A percentile compares a stretch with the other conserved stretches of the same genome.
Evolutionary conservation across 2,888 invertebrate species (phyloP).

Genomic region (Antheraea yamamai): DNA sequence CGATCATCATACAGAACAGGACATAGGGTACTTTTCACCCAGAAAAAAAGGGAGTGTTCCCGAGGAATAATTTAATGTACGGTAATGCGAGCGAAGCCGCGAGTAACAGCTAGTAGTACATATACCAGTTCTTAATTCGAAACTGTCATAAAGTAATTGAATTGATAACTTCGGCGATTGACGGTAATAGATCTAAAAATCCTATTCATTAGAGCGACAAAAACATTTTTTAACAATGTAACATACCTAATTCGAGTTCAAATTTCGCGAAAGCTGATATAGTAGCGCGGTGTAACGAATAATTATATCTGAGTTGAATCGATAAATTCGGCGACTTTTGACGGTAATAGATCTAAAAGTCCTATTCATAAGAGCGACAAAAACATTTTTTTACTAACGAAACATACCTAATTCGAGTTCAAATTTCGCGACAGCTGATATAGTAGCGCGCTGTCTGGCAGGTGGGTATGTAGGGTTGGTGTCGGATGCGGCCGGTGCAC

Average conservation of each 20-base stretch:
- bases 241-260: not conserved
- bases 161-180: slow-evolving; percentile 24
- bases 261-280: slow-evolving; percentile 16
- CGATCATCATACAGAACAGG: too few species aligned
- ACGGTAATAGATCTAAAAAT: slow-evolving; percentile 4
- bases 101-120: too few species aligned
- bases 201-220: not conserved
- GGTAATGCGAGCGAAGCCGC: too few species aligned
- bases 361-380: not conserved
- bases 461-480: slow-evolving; percentile 79
- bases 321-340: slow-evolving; percentile 24
- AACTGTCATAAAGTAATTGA: too few species aligned
- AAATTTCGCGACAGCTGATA: slow-evolving; percentile 16
- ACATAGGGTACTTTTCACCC: too few species aligned
- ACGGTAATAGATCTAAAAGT: slow-evolving; percentile 3
- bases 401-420: not conserved
- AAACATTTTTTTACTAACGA: not conserved
- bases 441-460: slow-evolving; percentile 73
- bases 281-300: slow-evolving; percentile 64
- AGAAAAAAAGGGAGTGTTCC: too few species aligned
- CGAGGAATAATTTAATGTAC: too few species aligned
- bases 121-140: too few species aligned
- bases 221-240: not conserved
- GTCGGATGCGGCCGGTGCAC: slow-evolving; percentile 71
- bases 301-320: too few species aligned